These are phyloP conservation scores for Oophaga pumilio DNA, from an alignment of 2,113 vertebrate genomes.

Conservation along the genomic window DNA sequence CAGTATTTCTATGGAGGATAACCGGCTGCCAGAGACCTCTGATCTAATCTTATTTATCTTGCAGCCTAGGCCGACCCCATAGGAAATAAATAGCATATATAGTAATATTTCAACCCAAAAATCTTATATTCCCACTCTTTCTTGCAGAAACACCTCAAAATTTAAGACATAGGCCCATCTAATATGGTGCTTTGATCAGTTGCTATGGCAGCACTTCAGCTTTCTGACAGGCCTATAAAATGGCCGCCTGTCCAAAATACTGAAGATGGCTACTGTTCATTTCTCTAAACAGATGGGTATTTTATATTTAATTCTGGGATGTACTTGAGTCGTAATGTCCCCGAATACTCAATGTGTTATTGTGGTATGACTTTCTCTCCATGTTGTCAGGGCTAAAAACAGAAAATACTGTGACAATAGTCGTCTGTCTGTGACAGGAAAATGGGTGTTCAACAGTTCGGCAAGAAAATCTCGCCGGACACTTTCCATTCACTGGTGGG, in stretches of 20 bases:
- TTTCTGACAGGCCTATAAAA: background rate
- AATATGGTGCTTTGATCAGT: background rate
- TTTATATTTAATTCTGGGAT: background rate
- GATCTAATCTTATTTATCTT: no score
- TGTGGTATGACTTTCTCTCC: slow-evolving; percentile 2
- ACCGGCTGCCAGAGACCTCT: no score
- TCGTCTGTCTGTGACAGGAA: slow-evolving; percentile 27
- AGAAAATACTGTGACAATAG: slow-evolving; percentile 24
- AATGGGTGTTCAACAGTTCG: background rate
- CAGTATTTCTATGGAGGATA: no score
- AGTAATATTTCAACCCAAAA: no score
- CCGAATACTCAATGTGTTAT: background rate
- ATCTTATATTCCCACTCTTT: no score
- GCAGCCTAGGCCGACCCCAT: no score
- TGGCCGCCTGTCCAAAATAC: background rate
- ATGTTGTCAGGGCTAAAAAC: slow-evolving; percentile 21
- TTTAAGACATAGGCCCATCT: background rate
- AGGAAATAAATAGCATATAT: no score
- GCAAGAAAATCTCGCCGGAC: background rate
- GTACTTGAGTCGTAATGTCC: background rate
- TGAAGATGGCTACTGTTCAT: background rate
- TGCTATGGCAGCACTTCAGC: background rate
- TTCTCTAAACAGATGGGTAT: background rate
- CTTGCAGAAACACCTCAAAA: no score
- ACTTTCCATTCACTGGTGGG: background rate